A percentile compares a stretch with the other conserved stretches of the same genome.
Conservation (phyloP, 2,113 vertebrate genomes). For the Bujurquina vittata region DNA sequence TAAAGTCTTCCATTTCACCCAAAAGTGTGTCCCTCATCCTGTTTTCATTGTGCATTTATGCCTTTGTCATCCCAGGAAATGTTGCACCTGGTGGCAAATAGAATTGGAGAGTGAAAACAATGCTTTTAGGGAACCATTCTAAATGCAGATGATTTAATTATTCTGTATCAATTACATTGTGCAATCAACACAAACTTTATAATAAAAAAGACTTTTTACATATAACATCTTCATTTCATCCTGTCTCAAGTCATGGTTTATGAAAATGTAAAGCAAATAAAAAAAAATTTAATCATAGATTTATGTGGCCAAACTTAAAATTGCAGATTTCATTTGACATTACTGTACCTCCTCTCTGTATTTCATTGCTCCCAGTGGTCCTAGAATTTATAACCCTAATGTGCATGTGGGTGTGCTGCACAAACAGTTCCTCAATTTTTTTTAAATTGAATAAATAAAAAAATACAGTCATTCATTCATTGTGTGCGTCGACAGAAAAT, state of each 20-base stretch:
- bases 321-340: too few species aligned
- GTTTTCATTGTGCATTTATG: too few species aligned
- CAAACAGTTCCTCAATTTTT: neutral
- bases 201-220: conserved; percentile 8
- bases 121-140: too few species aligned
- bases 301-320: too few species aligned
- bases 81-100: too few species aligned
- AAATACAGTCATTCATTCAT: neutral
- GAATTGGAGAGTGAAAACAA: too few species aligned
- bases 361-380: neutral
- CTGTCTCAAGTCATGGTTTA: neutral
- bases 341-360: neutral
- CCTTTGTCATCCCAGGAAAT: too few species aligned
- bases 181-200: neutral
- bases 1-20: too few species aligned
- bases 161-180: neutral
- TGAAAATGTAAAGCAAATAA: neutral
- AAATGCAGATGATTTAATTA: too few species aligned
- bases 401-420: neutral
- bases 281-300: too few species aligned
- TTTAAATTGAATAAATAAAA: neutral
- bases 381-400: neutral
- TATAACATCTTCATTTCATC: neutral
- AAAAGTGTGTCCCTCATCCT: too few species aligned
- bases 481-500: neutral